Base-by-base conservation (phyloP, 2,113 vertebrate genomes). In the Desmodus rotundus region DNA sequence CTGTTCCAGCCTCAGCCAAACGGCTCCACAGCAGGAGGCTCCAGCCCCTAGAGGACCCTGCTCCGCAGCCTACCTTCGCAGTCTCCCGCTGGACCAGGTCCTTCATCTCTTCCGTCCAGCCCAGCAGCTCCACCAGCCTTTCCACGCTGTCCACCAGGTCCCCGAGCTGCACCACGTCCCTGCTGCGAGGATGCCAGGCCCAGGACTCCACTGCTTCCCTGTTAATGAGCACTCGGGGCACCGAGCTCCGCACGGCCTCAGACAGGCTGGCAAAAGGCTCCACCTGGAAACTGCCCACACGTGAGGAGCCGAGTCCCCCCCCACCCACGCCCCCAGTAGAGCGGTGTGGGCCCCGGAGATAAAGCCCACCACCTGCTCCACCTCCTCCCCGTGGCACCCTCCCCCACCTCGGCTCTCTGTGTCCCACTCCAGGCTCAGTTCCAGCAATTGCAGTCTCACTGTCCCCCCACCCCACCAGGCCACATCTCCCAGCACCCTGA, bases 261-360 rank as follows among this genome's bases (percentile, higher is more conserved):
- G 99, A 99, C 97, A 99, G 98, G 93, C 99, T 99, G 97, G 99
- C 99, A 28, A 99, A 99, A 36, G 99, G 99, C 95, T 99, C 99
- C 98, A 99, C 99, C 99, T 99, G 93, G 24, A 95, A 72, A 87
- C 2, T 19, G 15, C 38, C 91, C 76, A 61, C 14, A 43, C 0
- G 5, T 65, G 61, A 95, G 50, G 41, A 47, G 45, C 20, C 15
- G 2, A 5, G 15, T 22, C 38, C 20, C 38, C 20, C 12, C 26
- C 16, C 65, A 31, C 63, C 2, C 1, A 19, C 17, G 5, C 76
- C 52, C 80, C 17, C 41, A n/a, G 58, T 61, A 36, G 14, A 19
- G 31, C 2, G 14, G 22, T 0, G 52, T 7, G 33, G 67, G 41
- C 5, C 41, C 65, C 0, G 3, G 0, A 10, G 31, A 20, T 45